Percentiles rank a stretch among this genome's conserved stretches.
These are phyloP conservation scores for Suricata suricatta DNA, from an alignment of 2,113 vertebrate species.

Conservation along the genomic window DNA sequence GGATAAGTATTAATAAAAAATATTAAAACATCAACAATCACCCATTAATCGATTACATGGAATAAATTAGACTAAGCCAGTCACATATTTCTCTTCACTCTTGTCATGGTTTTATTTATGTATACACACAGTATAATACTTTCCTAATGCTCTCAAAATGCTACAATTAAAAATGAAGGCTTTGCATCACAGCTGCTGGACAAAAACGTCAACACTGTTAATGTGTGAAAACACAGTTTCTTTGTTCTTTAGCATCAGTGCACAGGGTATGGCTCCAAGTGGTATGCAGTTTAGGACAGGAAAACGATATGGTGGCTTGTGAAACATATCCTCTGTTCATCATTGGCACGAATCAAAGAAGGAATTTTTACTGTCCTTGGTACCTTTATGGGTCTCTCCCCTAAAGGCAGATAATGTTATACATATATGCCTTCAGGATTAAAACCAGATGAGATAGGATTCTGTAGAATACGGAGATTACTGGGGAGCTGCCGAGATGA, in stretches of 20 bases:
- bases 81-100: constrained; percentile 77
- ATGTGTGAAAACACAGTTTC: constrained; percentile 44
- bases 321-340: constrained; percentile 69
- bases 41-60: constrained; percentile 77
- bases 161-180: constrained; percentile 76
- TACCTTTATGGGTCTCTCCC: constrained; percentile 75
- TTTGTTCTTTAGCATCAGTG: constrained; percentile 83
- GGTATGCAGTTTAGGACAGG: constrained; percentile 71
- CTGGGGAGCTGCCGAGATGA: constrained; percentile 89
- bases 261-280: constrained; percentile 82
- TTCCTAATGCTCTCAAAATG: constrained; percentile 80
- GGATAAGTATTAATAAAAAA: constrained; percentile 71
- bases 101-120: constrained; percentile 75
- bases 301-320: constrained; percentile 49
- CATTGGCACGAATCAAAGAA: constrained; percentile 76
- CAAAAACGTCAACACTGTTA: constrained; percentile 75
- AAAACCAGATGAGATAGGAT: constrained; percentile 91
- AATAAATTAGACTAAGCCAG: constrained; percentile 86
- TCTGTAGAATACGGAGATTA: constrained; percentile 94
- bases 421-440: constrained; percentile 99
- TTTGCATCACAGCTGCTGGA: constrained; percentile 78
- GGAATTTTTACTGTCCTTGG: constrained; percentile 65
- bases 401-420: constrained; percentile 84
- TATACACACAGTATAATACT: constrained; percentile 79
- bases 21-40: constrained; percentile 81